These are phyloP conservation scores for Holacanthella duospinosa DNA, from an alignment of 2,888 invertebrate genomes.

Conservation along the genomic window DNA sequence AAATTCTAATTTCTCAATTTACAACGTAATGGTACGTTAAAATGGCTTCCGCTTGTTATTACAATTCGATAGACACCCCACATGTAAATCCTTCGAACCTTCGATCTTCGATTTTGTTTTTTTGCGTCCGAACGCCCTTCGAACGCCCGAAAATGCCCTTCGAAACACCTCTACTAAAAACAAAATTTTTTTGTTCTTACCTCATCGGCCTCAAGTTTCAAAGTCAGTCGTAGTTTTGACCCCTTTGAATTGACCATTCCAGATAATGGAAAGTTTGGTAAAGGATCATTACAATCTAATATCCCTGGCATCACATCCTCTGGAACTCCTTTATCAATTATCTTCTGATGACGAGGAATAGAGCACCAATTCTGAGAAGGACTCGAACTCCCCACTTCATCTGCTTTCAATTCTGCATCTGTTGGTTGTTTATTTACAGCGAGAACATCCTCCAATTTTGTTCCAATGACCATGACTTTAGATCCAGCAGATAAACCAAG, in stretches of 20 bases:
- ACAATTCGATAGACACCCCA: too few relatives aligned
- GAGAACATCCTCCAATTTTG: slow-evolving; percentile 74
- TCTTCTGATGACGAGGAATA: slow-evolving; percentile 25
- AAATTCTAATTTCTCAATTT: too few relatives aligned
- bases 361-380: slow-evolving; percentile 24
- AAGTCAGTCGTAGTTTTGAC: slow-evolving; percentile 79
- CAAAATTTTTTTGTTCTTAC: slow-evolving; percentile 14
- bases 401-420: slow-evolving; percentile 38
- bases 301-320: slow-evolving; percentile 82
- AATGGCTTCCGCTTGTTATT: too few relatives aligned
- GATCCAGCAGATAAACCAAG: slow-evolving; percentile 68
- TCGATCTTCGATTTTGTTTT: too few relatives aligned
- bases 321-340: slow-evolving; percentile 57
- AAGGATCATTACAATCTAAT: slow-evolving; percentile 65
- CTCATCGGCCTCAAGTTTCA: slow-evolving; percentile 74
- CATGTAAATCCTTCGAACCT: too few relatives aligned
- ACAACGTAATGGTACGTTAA: too few relatives aligned
- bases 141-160: too few relatives aligned
- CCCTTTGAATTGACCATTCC: slow-evolving; percentile 86
- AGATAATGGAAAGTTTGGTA: slow-evolving; percentile 68
- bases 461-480: slow-evolving; percentile 84
- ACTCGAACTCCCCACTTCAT: slow-evolving; percentile 36
- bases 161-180: too few relatives aligned
- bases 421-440: slow-evolving; percentile 65
- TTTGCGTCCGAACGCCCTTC: background rate